Base-by-base conservation (phyloP, 2,113 vertebrate species). In the Ranitomeya variabilis region DNA sequence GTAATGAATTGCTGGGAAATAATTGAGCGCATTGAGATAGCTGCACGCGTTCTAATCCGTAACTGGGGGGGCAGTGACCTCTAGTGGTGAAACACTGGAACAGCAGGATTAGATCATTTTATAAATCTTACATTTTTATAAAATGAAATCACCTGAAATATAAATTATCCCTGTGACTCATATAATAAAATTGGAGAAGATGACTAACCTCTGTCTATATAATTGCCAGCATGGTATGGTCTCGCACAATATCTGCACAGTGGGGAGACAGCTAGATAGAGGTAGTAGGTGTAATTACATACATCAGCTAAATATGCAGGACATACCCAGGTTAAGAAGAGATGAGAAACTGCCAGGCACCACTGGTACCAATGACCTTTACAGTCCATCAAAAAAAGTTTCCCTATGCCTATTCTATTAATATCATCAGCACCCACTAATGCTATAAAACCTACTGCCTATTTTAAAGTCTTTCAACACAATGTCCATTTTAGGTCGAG, bases 1-100 rank as follows among this genome's bases (percentile, higher is more conserved):
- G 51, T 86, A 66, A 76, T 67, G 60, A n/a, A 86, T 86, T 54
- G 31, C 55, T 62, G 60, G 23, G 7, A 51, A 31, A 66, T 83
- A 83, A 83, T 83, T 62, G 80, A 31, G 66, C 37, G 2, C 16
- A 14, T 13, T 9, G 18, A 7, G 51, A 83, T 66, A 79, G 52
- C 31, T 7, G 18, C 37, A 14, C 16, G 12, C 9, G 14, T 19
- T 6, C 21, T 7, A 12, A n/a, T 66, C 37, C 74, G 19, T 55
- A 4, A 10, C n/a, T 59, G 18, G 55, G 10, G 59, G 9, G n/a
- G 18, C 26, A 86, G 74, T 59, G 57, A 21, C 85, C 60, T 60
- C 85, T 79, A 86, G 76, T 79, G 85, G 74, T 0, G 21, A 51
- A 8, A 23, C n/a, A 10, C 16, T n/a, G 60, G 37, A 45, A 83